Percentiles rank a stretch among this genome's conserved stretches.
These are phyloP conservation scores for Epizoanthus illoricatus DNA, from an alignment of 92 coral and sea anemone species.

Conservation along the genomic window DNA sequence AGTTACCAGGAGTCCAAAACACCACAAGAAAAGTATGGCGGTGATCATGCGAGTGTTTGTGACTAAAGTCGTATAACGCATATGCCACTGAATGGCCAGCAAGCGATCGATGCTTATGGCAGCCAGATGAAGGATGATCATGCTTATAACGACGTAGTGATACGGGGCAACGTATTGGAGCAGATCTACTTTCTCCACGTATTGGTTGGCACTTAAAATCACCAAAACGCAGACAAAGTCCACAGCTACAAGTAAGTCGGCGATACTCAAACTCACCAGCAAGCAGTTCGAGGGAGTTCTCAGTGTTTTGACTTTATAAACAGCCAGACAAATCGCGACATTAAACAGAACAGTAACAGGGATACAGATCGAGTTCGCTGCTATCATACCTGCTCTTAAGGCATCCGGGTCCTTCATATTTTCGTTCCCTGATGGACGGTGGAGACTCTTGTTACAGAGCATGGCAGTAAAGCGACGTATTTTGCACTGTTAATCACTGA, in stretches of 20 bases:
- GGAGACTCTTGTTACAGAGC: no score
- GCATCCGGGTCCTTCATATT: no score
- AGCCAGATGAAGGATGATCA: slow-evolving; percentile 25
- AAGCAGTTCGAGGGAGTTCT: slow-evolving; percentile 1
- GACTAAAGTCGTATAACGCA: slow-evolving; percentile 18
- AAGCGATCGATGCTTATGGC: slow-evolving; percentile 37
- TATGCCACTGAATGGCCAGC: slow-evolving; percentile 30
- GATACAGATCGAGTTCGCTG: not conserved
- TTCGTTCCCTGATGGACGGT: no score
- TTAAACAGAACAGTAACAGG: slow-evolving; percentile 3
- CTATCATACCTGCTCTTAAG: not conserved
- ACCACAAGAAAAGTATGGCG: slow-evolving; percentile 23
- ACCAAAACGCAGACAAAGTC: not conserved
- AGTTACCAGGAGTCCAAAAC: not conserved
- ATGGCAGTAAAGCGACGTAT: no score
- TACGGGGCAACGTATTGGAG: slow-evolving; percentile 18
- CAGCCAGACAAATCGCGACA: slow-evolving; percentile 1
- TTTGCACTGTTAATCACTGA: no score
- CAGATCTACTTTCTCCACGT: not conserved
- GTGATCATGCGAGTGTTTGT: slow-evolving; percentile 24
- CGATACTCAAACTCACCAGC: not conserved
- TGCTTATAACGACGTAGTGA: slow-evolving; percentile 1
- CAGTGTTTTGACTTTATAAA: slow-evolving; percentile 2
- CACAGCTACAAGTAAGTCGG: not conserved
- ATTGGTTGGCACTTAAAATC: not conserved